phyloP scores from a whole-genome alignment of 2,888 invertebrate genomes.

The Amaurobius ferox region DNA sequence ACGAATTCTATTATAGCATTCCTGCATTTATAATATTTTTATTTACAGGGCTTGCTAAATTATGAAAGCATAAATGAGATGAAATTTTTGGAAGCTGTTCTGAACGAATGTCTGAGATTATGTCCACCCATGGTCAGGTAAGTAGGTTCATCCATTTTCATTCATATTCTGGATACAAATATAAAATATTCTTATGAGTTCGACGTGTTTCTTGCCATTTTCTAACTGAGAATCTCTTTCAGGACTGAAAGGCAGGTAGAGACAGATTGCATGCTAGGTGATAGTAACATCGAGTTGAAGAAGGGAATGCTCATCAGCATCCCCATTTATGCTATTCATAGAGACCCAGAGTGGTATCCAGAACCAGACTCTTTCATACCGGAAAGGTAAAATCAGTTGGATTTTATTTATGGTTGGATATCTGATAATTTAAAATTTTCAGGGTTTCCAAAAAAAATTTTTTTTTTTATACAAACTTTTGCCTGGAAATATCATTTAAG shows the following conservation, averaged over 20 bases:
- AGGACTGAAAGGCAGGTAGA: constrained; percentile 53
- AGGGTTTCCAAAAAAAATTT: too few relatives aligned
- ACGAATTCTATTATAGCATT: too few relatives aligned
- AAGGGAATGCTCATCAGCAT: constrained; percentile 65
- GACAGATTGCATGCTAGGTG: constrained; percentile 37
- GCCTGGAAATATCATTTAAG: too few relatives aligned
- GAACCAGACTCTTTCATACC: constrained; percentile 68
- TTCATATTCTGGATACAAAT: background rate
- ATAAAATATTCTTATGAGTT: too few relatives aligned
- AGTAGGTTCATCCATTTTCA: constrained; percentile 2
- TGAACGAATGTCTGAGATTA: constrained; percentile 54
- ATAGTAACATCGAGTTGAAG: constrained; percentile 20
- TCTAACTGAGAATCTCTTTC: too few relatives aligned
- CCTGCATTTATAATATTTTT: too few relatives aligned
- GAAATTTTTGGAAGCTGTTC: constrained; percentile 51
- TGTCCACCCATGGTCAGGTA: constrained; percentile 63
- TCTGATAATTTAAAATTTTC: too few relatives aligned
- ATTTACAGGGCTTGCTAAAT: constrained; percentile 19
- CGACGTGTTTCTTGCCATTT: too few relatives aligned
- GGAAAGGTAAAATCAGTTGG: constrained; percentile 59
- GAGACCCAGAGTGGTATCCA: constrained; percentile 65
- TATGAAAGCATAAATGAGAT: constrained; percentile 30
- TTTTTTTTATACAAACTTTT: too few relatives aligned
- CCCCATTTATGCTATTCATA: constrained; percentile 65
- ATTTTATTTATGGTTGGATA: too few relatives aligned